Conservation (phyloP, 1,140 invertebrate species). For the Neodiprion fabricii region DNA sequence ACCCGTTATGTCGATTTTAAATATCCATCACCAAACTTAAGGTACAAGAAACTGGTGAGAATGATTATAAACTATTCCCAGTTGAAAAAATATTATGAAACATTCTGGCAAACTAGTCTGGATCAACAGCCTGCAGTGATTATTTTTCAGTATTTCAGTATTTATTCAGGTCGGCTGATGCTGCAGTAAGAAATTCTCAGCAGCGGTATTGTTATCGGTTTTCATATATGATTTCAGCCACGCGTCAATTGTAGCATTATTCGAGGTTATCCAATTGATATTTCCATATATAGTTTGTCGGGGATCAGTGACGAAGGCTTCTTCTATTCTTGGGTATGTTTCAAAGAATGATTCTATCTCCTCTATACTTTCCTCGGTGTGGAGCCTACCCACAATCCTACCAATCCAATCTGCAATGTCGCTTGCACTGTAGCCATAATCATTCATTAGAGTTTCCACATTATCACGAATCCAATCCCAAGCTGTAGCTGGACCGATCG, state of each 20-base stretch:
- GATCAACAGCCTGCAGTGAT: no score
- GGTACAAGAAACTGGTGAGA: no score
- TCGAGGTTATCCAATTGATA: conserved; percentile 75
- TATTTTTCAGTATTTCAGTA: no score
- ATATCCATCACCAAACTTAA: no score
- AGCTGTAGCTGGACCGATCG: conserved; percentile 74
- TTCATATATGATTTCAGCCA: conserved; percentile 59
- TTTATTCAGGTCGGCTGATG: no score
- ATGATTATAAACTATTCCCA: no score
- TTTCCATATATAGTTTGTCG: conserved; percentile 81
- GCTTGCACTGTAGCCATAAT: conserved; percentile 84
- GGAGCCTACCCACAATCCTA: conserved; percentile 71
- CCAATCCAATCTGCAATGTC: conserved; percentile 79
- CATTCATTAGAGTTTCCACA: conserved; percentile 74
- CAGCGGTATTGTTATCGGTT: no score
- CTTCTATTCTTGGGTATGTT: conserved; percentile 85
- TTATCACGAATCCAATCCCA: conserved; percentile 84
- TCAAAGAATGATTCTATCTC: conserved; percentile 84
- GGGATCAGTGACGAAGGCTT: conserved; percentile 75
- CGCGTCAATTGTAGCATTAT: conserved; percentile 60
- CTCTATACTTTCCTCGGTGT: conserved; percentile 70
- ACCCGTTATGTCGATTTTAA: no score
- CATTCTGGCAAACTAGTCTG: no score
- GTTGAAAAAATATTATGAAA: no score
- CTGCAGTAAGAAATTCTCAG: no score